A percentile compares a stretch with the other conserved stretches of the same genome.
Conservation (phyloP, 2,888 invertebrate species). For the Cantharis rufa region DNA sequence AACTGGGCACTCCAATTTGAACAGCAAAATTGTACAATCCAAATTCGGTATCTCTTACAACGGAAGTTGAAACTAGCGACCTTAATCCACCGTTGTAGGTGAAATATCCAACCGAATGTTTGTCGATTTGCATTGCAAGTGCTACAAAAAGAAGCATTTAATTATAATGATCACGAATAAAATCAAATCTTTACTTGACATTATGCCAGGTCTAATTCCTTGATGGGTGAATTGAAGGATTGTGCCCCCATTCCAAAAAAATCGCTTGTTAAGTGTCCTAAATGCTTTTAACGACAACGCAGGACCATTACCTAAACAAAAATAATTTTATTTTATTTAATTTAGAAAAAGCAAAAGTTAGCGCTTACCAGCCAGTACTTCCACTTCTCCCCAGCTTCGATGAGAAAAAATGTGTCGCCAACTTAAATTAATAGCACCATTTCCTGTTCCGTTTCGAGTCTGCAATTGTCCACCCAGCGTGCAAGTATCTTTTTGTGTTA, state of each 20-base stretch:
- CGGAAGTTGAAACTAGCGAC: conserved; percentile 79
- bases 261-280: conserved; percentile 71
- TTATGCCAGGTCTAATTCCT: conserved; percentile 76
- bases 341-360: no score
- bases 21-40: conserved; percentile 67
- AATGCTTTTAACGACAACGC: conserved; percentile 78
- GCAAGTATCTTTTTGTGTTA: conserved; percentile 84
- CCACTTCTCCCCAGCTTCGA: conserved; percentile 87
- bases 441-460: conserved; percentile 87
- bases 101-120: conserved; percentile 85
- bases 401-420: conserved; percentile 79
- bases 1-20: conserved; percentile 82
- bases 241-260: conserved; percentile 77
- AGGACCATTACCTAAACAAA: conserved; percentile 67
- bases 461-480: conserved; percentile 81
- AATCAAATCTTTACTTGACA: conserved; percentile 67
- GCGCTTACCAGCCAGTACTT: conserved; percentile 77
- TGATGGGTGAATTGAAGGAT: conserved; percentile 76
- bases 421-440: conserved; percentile 76
- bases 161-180: no score
- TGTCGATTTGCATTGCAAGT: conserved; percentile 83
- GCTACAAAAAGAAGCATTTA: conserved; percentile 61
- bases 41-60: conserved; percentile 72
- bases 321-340: no score
- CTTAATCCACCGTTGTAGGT: conserved; percentile 75